These are phyloP conservation scores for Brachyptera putata DNA, from an alignment of 2,888 invertebrate species.

Conservation along the genomic window DNA sequence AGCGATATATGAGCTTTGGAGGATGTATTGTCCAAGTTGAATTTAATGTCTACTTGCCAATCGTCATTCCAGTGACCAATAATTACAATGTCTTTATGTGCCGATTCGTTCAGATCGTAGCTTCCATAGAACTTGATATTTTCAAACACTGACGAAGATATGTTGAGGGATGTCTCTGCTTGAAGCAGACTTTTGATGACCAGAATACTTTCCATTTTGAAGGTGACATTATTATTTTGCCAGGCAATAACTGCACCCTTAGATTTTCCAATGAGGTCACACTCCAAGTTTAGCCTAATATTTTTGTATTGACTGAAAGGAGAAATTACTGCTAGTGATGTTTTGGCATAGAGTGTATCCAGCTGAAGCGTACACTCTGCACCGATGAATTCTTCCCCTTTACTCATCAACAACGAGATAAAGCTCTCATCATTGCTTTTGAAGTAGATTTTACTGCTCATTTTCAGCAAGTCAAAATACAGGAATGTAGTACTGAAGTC, in stretches of 20 bases:
- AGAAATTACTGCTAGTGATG: neutral
- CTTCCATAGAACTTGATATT: conserved; percentile 12
- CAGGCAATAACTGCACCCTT: neutral
- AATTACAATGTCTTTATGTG: neutral
- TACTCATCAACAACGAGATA: neutral
- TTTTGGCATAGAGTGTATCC: neutral
- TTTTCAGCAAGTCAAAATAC: conserved; percentile 1
- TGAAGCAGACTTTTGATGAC: neutral
- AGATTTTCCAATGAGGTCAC: neutral
- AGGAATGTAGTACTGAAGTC: conserved; percentile 10
- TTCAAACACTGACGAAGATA: neutral
- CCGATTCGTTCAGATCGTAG: neutral
- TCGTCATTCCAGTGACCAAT: neutral
- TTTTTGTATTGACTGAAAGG: neutral
- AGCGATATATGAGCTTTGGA: neutral
- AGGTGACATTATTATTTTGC: neutral
- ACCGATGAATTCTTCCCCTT: neutral
- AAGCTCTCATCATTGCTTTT: neutral
- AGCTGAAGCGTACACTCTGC: conserved; percentile 7
- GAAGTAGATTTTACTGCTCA: neutral
- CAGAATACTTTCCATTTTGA: neutral
- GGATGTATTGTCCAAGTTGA: neutral
- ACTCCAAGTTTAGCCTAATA: neutral
- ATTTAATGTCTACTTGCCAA: conserved; percentile 1
- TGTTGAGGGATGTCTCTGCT: conserved; percentile 2